Base-by-base conservation (phyloP, 2,888 invertebrate genomes). In the Stratiomys singularior region DNA sequence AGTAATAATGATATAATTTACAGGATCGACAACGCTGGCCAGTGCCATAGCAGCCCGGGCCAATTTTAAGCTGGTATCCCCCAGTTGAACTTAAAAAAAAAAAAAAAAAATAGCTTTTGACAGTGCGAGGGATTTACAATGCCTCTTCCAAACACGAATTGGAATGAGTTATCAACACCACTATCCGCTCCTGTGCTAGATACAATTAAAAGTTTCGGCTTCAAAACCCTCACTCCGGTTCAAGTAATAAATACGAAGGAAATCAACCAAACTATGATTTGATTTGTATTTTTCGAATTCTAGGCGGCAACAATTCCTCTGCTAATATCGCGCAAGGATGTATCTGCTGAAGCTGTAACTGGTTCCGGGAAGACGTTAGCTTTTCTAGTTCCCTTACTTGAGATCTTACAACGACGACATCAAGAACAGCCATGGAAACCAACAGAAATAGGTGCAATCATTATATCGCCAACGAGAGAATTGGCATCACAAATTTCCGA, bases 301-400 rank as follows among this genome's bases (percentile, higher is more conserved):
- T 90, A 97, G 90, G 93, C 95, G 3, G 95, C 96, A 0, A 93
- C 95, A 76, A 97, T 98, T 83, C 97, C 97, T 0, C 88, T 97
- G 76, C 89, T 99, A 74, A 86, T 98, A 76, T 91, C 92, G 9
- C 94, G 95, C 82, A 98, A 98, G 87, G 99, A 99, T 90, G 97
- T 99, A 15, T 97, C 96, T 0, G 99, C 96, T 0, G 98, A 99
- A 88, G 99, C 99, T 2, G 96, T 99, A 0, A 99, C 99, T 0
- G 99, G 99, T 2, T 98, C 98, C 81, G 99, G 99, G 0, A 99
- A 99, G 88, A 99, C 99, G 0, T 87, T 99, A 52, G 97, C 99
- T 0, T 99, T 99, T 87, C 88, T 99, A 13, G 92, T 99, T 60
- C 99, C 99, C 0, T 86, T 97, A 83, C 83, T 99, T 71, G 96